phyloP scores from a whole-genome alignment of 2,888 invertebrate genomes.

The Drosophila peninsularis region DNA sequence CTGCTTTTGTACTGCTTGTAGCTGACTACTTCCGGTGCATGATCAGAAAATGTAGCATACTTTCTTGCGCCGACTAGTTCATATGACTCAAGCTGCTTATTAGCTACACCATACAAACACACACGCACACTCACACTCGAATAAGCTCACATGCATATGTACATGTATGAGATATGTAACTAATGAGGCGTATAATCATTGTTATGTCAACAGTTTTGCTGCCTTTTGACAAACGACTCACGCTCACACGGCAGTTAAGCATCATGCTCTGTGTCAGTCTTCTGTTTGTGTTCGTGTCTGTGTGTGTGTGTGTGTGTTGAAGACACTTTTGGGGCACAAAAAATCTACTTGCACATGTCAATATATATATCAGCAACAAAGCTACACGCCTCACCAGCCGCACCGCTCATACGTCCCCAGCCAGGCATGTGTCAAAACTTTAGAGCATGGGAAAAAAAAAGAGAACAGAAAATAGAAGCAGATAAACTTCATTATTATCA shows the following conservation, averaged over 20 bases:
- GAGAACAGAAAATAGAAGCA: constrained; percentile 9
- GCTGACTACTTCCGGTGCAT: constrained; percentile 40
- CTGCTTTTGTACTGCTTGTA: constrained; percentile 39
- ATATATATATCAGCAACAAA: constrained; percentile 57
- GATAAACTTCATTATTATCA: constrained; percentile 68
- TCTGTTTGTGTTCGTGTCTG: constrained; percentile 4
- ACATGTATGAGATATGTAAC: constrained; percentile 59
- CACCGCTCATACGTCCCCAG: neutral
- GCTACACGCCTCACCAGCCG: constrained; percentile 40
- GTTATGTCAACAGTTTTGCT: constrained; percentile 80
- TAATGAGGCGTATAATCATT: constrained; percentile 81
- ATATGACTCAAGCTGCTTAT: constrained; percentile 45
- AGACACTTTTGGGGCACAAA: constrained; percentile 45
- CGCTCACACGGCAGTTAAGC: constrained; percentile 24
- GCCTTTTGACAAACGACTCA: constrained; percentile 74
- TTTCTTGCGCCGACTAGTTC: constrained; percentile 36
- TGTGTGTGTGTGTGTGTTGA: constrained; percentile 20
- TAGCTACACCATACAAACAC: constrained; percentile 30
- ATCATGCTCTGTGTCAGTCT: constrained; percentile 33
- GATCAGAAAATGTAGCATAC: constrained; percentile 44
- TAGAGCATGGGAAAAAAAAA: constrained; percentile 43
- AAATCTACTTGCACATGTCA: constrained; percentile 73
- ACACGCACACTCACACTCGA: neutral
- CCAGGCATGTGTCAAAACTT: constrained; percentile 59
- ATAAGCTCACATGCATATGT: constrained; percentile 19